A percentile compares a stretch with the other conserved stretches of the same genome.
phyloP scores from a whole-genome alignment of 2,888 invertebrate genomes.

The Andrena praecox region DNA sequence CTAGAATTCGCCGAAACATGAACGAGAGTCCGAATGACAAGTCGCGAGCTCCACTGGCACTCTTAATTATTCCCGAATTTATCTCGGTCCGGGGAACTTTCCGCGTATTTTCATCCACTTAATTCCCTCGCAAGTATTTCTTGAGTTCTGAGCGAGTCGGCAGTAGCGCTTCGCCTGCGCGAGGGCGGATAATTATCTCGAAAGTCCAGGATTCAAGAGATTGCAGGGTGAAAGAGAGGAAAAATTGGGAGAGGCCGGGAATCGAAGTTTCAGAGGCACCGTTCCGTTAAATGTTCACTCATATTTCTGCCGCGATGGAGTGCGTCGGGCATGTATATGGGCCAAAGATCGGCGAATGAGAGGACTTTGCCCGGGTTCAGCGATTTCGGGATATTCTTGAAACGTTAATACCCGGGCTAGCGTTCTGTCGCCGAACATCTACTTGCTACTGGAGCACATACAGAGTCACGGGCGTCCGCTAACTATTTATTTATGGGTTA shows the following conservation, averaged over 20 bases:
- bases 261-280: constrained; percentile 1
- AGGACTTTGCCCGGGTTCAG: neutral
- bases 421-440: neutral
- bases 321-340: constrained; percentile 21
- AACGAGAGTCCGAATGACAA: no score
- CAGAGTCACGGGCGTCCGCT: neutral
- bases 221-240: neutral
- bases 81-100: neutral
- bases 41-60: no score
- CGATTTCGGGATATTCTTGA: constrained; percentile 12
- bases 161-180: neutral
- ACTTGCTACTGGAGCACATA: neutral
- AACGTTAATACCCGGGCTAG: neutral
- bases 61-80: constrained; percentile 18
- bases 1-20: no score
- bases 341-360: neutral
- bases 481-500: neutral
- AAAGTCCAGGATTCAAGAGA: constrained; percentile 2
- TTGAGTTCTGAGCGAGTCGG: neutral
- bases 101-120: constrained; percentile 12
- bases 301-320: constrained; percentile 12
- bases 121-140: neutral
- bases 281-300: constrained; percentile 2
- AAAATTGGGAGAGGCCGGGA: neutral
- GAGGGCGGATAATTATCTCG: constrained; percentile 6